Percentiles rank a stretch among this genome's conserved stretches.
These are phyloP conservation scores for Athrips mouffetella DNA, from an alignment of 2,888 invertebrate genomes.

Conservation along the genomic window DNA sequence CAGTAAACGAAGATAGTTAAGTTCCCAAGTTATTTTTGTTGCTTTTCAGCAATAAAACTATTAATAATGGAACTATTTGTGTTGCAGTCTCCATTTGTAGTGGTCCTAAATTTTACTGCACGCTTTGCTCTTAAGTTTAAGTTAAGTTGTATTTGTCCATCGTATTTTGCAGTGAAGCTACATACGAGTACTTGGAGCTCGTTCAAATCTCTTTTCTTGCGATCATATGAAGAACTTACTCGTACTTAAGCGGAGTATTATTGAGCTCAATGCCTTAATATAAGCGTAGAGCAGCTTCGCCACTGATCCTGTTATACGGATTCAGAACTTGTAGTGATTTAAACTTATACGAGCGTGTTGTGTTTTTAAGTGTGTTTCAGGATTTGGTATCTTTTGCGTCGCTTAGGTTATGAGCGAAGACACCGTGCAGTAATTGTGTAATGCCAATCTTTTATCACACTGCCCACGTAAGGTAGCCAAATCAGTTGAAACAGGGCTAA, in stretches of 20 bases:
- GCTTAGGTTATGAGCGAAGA: too few species aligned
- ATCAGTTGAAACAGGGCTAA: too few species aligned
- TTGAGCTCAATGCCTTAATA: too few species aligned
- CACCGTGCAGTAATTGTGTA: too few species aligned
- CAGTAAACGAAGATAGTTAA: too few species aligned
- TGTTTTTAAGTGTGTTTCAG: neutral
- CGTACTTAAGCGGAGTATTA: too few species aligned
- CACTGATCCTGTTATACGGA: neutral
- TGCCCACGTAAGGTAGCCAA: too few species aligned
- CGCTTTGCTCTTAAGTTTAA: constrained; percentile 4
- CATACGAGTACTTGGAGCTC: constrained; percentile 8
- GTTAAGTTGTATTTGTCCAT: constrained; percentile 9
- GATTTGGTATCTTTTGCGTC: too few species aligned
- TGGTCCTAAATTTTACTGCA: constrained; percentile 3
- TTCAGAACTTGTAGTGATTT: neutral
- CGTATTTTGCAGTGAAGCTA: constrained; percentile 6
- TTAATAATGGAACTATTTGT: neutral
- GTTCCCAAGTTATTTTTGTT: too few species aligned
- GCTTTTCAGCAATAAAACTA: neutral
- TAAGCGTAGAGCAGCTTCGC: constrained; percentile 4
- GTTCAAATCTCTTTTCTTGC: constrained; percentile 10
- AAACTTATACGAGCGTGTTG: neutral
- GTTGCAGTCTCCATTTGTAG: neutral
- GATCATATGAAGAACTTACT: constrained; percentile 2
- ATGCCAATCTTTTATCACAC: too few species aligned